phyloP scores from a whole-genome alignment of 1,140 invertebrate species.

The Drosophila novamexicana region DNA sequence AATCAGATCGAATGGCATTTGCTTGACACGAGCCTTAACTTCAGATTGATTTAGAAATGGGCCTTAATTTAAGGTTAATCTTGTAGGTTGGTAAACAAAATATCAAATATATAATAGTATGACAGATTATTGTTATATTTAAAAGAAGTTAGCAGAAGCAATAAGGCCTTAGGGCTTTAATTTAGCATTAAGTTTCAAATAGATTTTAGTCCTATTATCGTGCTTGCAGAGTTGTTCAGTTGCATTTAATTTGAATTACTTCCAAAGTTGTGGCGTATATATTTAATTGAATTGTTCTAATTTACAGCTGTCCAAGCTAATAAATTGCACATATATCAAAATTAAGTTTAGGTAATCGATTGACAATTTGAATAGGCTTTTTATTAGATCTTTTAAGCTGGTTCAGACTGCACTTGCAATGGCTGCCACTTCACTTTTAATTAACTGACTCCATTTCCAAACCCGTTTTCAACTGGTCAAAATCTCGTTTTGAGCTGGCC shows the following conservation, averaged over 20 bases:
- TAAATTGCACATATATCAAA: background rate
- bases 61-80: too few relatives aligned
- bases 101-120: too few relatives aligned
- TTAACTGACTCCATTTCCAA: constrained; percentile 40
- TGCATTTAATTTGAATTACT: background rate
- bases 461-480: background rate
- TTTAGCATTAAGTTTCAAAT: too few relatives aligned
- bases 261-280: background rate
- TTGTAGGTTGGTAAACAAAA: too few relatives aligned
- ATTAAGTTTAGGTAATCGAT: background rate
- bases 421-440: constrained; percentile 23
- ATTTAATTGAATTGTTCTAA: too few relatives aligned
- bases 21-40: too few relatives aligned
- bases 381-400: background rate
- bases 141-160: too few relatives aligned
- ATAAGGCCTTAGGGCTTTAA: too few relatives aligned
- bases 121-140: too few relatives aligned
- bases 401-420: constrained; percentile 8
- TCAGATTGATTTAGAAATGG: too few relatives aligned
- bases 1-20: too few relatives aligned
- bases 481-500: constrained; percentile 12
- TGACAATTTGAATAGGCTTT: background rate
- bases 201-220: too few relatives aligned
- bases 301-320: background rate
- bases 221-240: background rate